phyloP scores from a whole-genome alignment of 2,113 vertebrate species.

The Sus scrofa region DNA sequence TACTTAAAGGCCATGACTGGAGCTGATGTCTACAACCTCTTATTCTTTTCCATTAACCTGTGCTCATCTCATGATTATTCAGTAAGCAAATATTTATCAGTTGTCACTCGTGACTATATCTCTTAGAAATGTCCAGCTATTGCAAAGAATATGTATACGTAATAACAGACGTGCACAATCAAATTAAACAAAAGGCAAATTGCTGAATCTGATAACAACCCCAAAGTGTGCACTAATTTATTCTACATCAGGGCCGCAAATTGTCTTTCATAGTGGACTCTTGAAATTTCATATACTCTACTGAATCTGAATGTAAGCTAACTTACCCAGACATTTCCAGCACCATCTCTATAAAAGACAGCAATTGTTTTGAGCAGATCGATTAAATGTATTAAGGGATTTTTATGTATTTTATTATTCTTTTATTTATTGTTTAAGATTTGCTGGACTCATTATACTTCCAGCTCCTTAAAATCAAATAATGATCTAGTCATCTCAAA shows the following conservation, averaged over 20 bases:
- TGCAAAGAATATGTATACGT: not conserved
- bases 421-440: slow-evolving; percentile 11
- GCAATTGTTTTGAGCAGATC: not conserved
- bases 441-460: not conserved
- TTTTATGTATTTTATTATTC: not conserved
- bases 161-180: not conserved
- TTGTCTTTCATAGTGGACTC: not conserved
- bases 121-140: not conserved
- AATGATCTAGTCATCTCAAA: not conserved
- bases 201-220: not conserved
- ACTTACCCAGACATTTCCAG: not conserved
- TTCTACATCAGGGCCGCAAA: not conserved
- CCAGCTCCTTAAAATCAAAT: not conserved
- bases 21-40: not conserved
- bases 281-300: not conserved
- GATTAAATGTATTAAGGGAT: not conserved
- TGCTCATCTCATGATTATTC: not conserved
- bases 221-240: not conserved
- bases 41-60: not conserved
- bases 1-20: not conserved
- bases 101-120: not conserved
- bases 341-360: not conserved
- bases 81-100: not conserved
- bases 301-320: too few relatives aligned
- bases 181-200: slow-evolving; percentile 12